Conservation (phyloP, 2,797 vertebrate species). For the Anomalospiza imberbis region DNA sequence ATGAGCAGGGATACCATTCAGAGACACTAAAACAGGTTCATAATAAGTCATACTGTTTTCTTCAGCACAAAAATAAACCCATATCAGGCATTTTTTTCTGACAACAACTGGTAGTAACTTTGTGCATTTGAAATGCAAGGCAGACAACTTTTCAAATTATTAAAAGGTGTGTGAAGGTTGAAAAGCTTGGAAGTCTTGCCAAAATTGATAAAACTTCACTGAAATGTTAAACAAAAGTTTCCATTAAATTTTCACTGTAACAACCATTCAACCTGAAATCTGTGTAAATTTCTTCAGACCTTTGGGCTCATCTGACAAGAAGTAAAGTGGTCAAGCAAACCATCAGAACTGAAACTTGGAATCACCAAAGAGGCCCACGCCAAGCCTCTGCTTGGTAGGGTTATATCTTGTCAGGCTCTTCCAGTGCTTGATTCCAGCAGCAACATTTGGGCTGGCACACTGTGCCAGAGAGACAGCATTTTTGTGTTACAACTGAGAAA, state of each 20-base stretch:
- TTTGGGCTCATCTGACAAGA: neutral
- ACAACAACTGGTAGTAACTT: neutral
- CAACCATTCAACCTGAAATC: neutral
- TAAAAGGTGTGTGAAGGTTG: neutral
- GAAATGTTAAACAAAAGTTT: neutral
- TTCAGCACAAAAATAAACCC: neutral
- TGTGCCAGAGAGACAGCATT: neutral
- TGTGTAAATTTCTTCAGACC: neutral
- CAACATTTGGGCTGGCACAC: neutral
- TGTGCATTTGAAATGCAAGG: neutral
- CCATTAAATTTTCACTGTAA: neutral
- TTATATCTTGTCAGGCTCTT: neutral
- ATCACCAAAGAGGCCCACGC: neutral
- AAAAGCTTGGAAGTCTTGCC: neutral
- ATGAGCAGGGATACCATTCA: neutral
- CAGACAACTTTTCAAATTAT: neutral
- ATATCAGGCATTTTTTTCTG: neutral
- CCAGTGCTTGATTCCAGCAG: neutral
- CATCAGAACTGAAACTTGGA: neutral
- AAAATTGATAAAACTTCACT: neutral
- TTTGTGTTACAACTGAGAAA: neutral
- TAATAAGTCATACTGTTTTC: neutral
- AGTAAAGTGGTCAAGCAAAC: neutral
- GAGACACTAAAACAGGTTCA: neutral
- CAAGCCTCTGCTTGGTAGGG: neutral